phyloP scores from a whole-genome alignment of 1,140 invertebrate species.

The Lepidurus apus region DNA sequence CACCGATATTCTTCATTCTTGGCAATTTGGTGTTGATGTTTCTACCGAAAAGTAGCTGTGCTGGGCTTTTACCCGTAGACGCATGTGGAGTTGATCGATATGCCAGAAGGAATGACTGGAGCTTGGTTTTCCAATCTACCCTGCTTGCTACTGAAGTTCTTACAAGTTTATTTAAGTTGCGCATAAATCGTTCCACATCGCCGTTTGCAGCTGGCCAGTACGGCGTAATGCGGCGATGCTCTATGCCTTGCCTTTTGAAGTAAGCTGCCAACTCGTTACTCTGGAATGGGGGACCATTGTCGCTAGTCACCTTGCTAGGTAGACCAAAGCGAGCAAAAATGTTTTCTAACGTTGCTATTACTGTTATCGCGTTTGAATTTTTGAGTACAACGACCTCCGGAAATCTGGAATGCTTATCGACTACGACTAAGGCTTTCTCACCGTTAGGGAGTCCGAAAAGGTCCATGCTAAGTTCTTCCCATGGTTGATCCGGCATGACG shows the following conservation, averaged over 20 bases:
- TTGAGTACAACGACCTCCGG: constrained; percentile 27
- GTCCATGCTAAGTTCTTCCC: constrained; percentile 28
- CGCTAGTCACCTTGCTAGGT: constrained; percentile 36
- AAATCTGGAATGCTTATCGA: constrained; percentile 31
- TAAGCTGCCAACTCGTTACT: constrained; percentile 36
- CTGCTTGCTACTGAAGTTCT: not conserved
- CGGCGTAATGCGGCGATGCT: constrained; percentile 28
- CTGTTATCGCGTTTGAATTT: not conserved
- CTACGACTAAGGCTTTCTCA: constrained; percentile 26
- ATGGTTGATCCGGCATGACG: constrained; percentile 27
- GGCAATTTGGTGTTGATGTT: constrained; percentile 19
- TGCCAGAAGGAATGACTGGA: not conserved
- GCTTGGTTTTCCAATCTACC: constrained; percentile 17
- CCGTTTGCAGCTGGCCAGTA: constrained; percentile 33
- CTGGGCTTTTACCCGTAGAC: constrained; percentile 17
- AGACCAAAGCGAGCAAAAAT: constrained; percentile 37
- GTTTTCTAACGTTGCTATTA: constrained; percentile 25
- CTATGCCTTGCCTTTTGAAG: constrained; percentile 2
- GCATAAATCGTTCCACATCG: constrained; percentile 30
- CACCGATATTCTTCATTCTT: not conserved
- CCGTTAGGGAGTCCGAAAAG: constrained; percentile 23
- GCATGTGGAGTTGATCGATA: constrained; percentile 23
- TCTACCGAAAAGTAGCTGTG: constrained; percentile 19
- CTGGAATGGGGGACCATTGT: constrained; percentile 40
- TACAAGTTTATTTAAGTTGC: constrained; percentile 28